phyloP scores from a whole-genome alignment of 2,113 vertebrate genomes.

The Tichodroma muraria region DNA sequence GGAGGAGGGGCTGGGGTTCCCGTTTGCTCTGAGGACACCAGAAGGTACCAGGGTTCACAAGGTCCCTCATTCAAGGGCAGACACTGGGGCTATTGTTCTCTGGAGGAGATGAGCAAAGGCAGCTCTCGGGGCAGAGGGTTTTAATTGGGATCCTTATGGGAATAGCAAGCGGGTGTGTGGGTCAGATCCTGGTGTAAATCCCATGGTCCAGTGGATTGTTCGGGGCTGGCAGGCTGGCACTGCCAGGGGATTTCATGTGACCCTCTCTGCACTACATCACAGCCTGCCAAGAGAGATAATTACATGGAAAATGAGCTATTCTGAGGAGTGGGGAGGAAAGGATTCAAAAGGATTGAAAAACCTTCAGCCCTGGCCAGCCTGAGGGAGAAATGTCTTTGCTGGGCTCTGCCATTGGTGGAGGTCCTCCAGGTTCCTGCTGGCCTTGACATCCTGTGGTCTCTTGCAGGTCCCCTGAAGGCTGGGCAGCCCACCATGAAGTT shows the following conservation, averaged over 20 bases:
- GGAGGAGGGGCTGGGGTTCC: background rate
- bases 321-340: background rate
- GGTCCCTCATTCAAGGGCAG: background rate
- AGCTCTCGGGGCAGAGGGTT: background rate
- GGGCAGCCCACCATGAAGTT: slow-evolving; percentile 88
- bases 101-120: background rate
- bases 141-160: slow-evolving; percentile 13
- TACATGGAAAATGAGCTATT: background rate
- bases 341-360: background rate
- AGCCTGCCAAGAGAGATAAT: slow-evolving; percentile 25
- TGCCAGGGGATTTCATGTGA: background rate
- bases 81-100: slow-evolving; percentile 22
- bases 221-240: background rate
- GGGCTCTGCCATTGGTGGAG: background rate
- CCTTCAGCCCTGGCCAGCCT: background rate
- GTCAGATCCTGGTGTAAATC: background rate
- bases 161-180: background rate
- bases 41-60: background rate
- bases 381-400: background rate
- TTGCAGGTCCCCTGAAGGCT: slow-evolving; percentile 59
- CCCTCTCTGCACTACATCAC: background rate
- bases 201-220: background rate
- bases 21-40: background rate
- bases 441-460: background rate
- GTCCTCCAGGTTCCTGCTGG: background rate